Conservation (phyloP, 2,888 invertebrate species). For the Microdon myrmicae region DNA sequence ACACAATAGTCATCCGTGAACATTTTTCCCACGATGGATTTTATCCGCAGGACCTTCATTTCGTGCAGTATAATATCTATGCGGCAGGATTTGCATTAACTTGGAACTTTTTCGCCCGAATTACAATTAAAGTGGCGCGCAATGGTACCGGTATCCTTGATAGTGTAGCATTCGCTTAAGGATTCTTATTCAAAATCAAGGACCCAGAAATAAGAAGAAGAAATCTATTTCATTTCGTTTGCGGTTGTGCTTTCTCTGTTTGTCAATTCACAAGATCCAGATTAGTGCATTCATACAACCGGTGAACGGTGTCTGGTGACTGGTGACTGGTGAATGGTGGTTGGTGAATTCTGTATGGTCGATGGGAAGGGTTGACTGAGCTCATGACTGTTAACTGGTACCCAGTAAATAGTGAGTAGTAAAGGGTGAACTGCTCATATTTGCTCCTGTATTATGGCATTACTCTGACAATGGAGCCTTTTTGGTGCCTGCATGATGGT, state of each 20-base stretch:
- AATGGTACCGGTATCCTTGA: constrained; percentile 27
- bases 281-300: constrained; percentile 24
- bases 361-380: no score
- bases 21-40: constrained; percentile 36
- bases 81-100: constrained; percentile 37
- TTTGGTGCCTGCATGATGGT: no score
- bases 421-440: constrained; percentile 1
- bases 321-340: no score
- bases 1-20: constrained; percentile 41
- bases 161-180: constrained; percentile 16
- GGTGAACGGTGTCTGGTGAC: no score
- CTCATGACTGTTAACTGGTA: no score
- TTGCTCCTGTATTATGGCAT: constrained; percentile 7
- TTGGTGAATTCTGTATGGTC: no score
- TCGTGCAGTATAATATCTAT: constrained; percentile 26
- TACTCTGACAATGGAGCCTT: no score
- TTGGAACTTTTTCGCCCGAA: constrained; percentile 42
- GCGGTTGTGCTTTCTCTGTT: constrained; percentile 20
- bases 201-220: background rate
- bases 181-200: background rate
- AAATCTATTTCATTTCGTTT: constrained; percentile 13
- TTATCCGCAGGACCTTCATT: constrained; percentile 32
- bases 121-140: constrained; percentile 40
- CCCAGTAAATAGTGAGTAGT: no score
- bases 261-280: constrained; percentile 40